Conservation (phyloP, 2,113 vertebrate genomes). For the Bagarius yarrelli region DNA sequence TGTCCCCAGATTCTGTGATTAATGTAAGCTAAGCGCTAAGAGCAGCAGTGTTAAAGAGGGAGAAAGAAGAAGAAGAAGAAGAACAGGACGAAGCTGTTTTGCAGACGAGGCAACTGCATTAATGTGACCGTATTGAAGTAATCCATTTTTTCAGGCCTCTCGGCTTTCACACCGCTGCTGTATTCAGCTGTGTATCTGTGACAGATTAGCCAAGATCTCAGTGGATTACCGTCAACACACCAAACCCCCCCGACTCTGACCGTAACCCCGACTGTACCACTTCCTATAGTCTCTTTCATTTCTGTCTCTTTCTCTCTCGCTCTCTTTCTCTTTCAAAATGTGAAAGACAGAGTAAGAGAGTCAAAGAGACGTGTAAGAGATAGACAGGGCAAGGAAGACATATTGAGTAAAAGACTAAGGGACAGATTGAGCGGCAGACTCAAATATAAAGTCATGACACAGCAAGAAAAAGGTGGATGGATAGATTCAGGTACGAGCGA, state of each 20-base stretch:
- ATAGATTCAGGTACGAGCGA: no score
- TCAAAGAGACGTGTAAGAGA: no score
- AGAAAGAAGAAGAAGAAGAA: conserved; percentile 26
- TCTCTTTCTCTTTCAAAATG: neutral
- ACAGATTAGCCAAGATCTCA: conserved; percentile 77
- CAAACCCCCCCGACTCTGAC: conserved; percentile 61
- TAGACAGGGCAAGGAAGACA: no score
- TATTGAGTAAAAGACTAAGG: no score
- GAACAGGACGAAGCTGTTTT: conserved; percentile 69
- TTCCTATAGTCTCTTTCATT: neutral
- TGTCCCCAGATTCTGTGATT: neutral
- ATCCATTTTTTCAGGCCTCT: conserved; percentile 64
- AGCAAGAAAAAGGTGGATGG: no score
- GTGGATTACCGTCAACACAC: conserved; percentile 73
- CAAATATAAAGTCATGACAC: no score
- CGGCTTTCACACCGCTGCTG: conserved; percentile 28
- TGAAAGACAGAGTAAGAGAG: neutral
- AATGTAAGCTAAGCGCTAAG: conserved; percentile 24
- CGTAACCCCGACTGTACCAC: conserved; percentile 29
- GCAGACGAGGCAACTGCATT: conserved; percentile 71
- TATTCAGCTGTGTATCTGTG: conserved; percentile 73
- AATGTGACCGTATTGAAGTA: conserved; percentile 70
- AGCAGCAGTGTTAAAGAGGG: neutral
- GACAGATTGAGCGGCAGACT: no score
- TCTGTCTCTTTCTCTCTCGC: neutral